Percentiles rank a stretch among this genome's conserved stretches.
phyloP scores from a whole-genome alignment of 2,113 vertebrate genomes.

The Phalacrocorax pelagicus region DNA sequence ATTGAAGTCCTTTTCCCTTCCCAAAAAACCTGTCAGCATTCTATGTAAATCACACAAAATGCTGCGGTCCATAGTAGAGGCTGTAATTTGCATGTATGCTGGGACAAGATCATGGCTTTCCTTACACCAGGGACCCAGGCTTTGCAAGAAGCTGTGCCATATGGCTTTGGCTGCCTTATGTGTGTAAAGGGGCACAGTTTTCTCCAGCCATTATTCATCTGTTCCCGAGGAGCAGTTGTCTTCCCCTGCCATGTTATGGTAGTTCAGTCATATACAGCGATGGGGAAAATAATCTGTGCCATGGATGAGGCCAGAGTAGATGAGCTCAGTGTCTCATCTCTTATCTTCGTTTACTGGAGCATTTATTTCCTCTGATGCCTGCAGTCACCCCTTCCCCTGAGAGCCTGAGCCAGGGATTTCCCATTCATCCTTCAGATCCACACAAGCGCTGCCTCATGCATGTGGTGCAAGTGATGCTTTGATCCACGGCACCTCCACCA shows the following conservation, averaged over 20 bases:
- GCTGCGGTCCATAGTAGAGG: not conserved
- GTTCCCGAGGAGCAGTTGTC: not conserved
- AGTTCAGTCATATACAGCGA: not conserved
- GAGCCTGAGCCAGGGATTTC: not conserved
- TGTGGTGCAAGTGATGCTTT: fast-evolving
- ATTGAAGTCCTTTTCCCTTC: not conserved
- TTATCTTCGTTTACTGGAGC: not conserved
- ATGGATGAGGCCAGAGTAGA: not conserved
- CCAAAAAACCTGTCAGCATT: slow-evolving; percentile 20
- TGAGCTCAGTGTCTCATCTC: not conserved
- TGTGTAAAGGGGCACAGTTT: not conserved
- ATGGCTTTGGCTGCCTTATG: not conserved
- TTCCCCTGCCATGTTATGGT: not conserved
- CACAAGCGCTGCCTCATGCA: fast-evolving
- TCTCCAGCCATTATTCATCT: not conserved
- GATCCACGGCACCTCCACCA: fast-evolving
- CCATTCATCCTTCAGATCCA: not conserved
- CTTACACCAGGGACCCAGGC: not conserved
- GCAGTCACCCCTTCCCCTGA: not conserved
- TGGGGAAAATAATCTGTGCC: not conserved
- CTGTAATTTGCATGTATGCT: slow-evolving; percentile 16
- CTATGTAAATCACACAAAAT: slow-evolving; percentile 11
- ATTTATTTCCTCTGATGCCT: not conserved
- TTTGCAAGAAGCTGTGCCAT: not conserved
- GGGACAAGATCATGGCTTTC: not conserved